Base-by-base conservation (phyloP, 2,113 vertebrate species). In the Caretta caretta region DNA sequence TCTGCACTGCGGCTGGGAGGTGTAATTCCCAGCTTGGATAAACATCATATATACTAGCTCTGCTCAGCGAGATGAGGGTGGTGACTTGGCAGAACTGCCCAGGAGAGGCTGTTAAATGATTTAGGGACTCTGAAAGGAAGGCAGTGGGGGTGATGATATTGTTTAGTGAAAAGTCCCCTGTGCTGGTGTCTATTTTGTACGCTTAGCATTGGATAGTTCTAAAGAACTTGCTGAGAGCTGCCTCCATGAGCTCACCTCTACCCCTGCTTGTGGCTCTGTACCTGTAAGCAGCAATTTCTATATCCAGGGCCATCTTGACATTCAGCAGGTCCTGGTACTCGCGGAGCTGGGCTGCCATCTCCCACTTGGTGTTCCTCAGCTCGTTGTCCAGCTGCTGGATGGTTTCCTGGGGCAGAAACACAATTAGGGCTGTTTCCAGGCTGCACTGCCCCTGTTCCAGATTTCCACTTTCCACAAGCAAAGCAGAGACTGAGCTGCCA, bases 241-340 rank as follows among this genome's bases (percentile, higher is more conserved):
- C 51, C 51, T 10, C 6, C 59, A 56, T 3, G 12, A 9, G 12
- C 25, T 12, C 81, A 24, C 19, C n/a, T n/a, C 8, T 17, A 29
- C 54, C 11, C 42, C 1, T 72, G 10, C 46, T n/a, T 1, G 10
- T 10, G 22, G 35, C 51, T 10, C 22, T 11, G 6, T 94, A 99
- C 99, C 99, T 99, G 78, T 99, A 99, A 54, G 99, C 99, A 46
- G 99, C 99, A 2, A 99, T 99, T 94, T 99, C 99, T 1, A 99
- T 99, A 95, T 99, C 99, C 87, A 99, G 97, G 59, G 99, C 99
- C 99, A 99, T 99, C 97, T 99, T 99, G 92, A 99, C 99, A 0
- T 99, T 99, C 95, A 99, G 98, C 91, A 99, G 98, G 80, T 99
- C 99, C 97, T 99, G 99, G 86, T 99, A 99, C 46, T 99, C 99